phyloP scores from a whole-genome alignment of 2,888 invertebrate species.

The Microctonus aethiopoides region DNA sequence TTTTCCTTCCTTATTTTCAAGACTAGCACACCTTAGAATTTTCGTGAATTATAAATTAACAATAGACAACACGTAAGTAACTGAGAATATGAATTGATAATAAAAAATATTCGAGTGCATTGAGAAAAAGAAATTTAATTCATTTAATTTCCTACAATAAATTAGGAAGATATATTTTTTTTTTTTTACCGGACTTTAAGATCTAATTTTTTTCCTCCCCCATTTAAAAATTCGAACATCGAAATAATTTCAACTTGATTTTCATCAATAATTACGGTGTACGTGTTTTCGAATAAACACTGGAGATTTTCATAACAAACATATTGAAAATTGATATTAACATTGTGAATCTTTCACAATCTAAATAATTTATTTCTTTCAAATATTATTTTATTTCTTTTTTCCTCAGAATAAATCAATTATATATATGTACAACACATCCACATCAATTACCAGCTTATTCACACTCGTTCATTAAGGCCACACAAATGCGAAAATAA shows the following conservation, averaged over 20 bases:
- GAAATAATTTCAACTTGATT: background rate
- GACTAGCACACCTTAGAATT: conserved; percentile 20
- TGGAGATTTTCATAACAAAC: background rate
- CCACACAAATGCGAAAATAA: conserved; percentile 43
- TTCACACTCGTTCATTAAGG: conserved; percentile 41
- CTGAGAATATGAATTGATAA: background rate
- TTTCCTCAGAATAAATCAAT: conserved; percentile 34
- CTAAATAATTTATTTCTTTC: background rate
- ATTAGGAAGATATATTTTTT: background rate
- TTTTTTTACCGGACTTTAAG: background rate
- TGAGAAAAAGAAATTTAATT: background rate
- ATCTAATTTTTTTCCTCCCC: background rate
- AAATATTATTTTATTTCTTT: conserved; percentile 9
- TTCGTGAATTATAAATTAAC: background rate
- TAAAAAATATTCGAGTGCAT: background rate
- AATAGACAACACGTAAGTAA: background rate
- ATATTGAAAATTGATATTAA: background rate
- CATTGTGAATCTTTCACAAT: conserved; percentile 1
- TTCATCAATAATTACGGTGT: background rate
- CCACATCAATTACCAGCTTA: conserved; percentile 27
- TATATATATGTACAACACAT: conserved; percentile 45
- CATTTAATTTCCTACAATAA: background rate
- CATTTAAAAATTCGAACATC: too few relatives aligned
- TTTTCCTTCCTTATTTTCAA: background rate
- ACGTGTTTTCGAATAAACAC: background rate